These are phyloP conservation scores for Strongylocentrotus purpuratus DNA, from an alignment of 35 echinoderm and acorn worm species.

Conservation along the genomic window DNA sequence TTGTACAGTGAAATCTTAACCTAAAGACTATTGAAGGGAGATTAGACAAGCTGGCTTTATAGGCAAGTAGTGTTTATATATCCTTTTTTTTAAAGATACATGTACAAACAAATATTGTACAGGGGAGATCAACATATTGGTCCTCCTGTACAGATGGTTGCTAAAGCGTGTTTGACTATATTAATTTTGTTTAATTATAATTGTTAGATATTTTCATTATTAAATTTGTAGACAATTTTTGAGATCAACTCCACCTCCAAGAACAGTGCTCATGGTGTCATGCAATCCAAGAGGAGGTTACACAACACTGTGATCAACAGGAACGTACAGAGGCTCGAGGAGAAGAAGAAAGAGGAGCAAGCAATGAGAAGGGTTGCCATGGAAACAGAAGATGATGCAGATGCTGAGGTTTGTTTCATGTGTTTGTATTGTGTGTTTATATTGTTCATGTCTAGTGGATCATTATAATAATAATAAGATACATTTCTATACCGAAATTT, in stretches of 20 bases:
- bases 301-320: constrained; percentile 66
- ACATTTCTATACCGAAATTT: too few species aligned
- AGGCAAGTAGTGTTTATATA: too few species aligned
- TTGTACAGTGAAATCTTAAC: too few species aligned
- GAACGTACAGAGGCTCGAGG: constrained; percentile 46
- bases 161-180: too few species aligned
- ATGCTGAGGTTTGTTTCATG: constrained; percentile 53
- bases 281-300: constrained; percentile 73
- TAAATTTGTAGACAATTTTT: constrained; percentile 76
- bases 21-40: too few species aligned
- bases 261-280: constrained; percentile 61
- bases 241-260: constrained; percentile 79
- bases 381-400: background rate
- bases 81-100: too few species aligned
- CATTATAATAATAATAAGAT: too few species aligned
- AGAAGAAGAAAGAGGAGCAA: constrained; percentile 54
- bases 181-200: background rate
- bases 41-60: too few species aligned
- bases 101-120: too few species aligned
- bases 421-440: too few species aligned
- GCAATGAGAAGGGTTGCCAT: background rate
- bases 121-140: too few species aligned
- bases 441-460: too few species aligned
- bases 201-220: background rate
- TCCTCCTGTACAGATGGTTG: background rate